These are phyloP conservation scores for Dryobota labecula DNA, from an alignment of 2,888 invertebrate species.

Conservation along the genomic window DNA sequence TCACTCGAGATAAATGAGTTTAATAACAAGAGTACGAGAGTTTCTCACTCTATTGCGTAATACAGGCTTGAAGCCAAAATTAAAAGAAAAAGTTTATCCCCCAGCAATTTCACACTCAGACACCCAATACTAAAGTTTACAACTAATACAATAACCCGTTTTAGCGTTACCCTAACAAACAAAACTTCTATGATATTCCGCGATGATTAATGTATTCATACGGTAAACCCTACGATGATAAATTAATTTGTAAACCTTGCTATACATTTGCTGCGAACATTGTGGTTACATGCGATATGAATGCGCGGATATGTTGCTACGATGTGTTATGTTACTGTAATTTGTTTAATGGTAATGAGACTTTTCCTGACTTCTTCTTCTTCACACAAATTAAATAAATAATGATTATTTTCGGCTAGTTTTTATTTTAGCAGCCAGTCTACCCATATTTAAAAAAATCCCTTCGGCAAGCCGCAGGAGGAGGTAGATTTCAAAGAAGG, in stretches of 20 bases:
- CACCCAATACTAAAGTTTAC: conserved; percentile 36
- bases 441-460: no score
- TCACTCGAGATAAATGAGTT: neutral
- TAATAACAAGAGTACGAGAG: neutral
- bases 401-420: no score
- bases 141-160: conserved; percentile 44
- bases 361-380: neutral
- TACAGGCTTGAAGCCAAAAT: neutral
- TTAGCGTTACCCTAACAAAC: conserved; percentile 38
- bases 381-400: no score
- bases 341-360: neutral
- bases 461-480: no score
- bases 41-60: neutral
- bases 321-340: conserved; percentile 6
- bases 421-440: no score
- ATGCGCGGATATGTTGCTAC: conserved; percentile 21
- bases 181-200: conserved; percentile 56
- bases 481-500: no score
- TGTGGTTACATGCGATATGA: conserved; percentile 49
- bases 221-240: conserved; percentile 50
- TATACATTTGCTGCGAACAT: conserved; percentile 46
- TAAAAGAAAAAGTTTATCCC: neutral
- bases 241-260: conserved; percentile 57
- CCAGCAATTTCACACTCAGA: conserved; percentile 20
- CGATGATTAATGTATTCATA: conserved; percentile 58